These are phyloP conservation scores for Tiaroga cobitis DNA, from an alignment of 2,797 vertebrate genomes.

Conservation along the genomic window DNA sequence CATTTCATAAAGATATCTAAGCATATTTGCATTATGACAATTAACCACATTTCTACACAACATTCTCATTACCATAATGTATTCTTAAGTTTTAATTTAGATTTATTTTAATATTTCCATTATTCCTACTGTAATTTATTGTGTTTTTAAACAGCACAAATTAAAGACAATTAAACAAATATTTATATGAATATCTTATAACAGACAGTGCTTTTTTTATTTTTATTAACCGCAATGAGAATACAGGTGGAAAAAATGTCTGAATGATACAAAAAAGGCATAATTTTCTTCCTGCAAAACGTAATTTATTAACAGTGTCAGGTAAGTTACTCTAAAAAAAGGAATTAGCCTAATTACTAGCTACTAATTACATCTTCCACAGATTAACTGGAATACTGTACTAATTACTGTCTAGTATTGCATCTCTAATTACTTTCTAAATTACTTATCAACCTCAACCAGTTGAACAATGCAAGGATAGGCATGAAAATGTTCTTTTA, in stretches of 20 bases:
- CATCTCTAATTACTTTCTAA: not conserved
- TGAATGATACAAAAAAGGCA: not conserved
- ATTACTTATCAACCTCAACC: not conserved
- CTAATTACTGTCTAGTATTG: too few species aligned
- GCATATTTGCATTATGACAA: not conserved
- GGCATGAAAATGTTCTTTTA: not conserved
- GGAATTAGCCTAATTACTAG: not conserved
- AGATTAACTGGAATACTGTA: not conserved
- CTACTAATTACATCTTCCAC: not conserved
- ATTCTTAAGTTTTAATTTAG: not conserved
- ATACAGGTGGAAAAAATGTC: not conserved
- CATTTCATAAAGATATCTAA: not conserved
- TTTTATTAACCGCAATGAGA: not conserved
- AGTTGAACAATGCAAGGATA: not conserved
- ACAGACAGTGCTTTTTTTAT: not conserved
- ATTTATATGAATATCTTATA: not conserved
- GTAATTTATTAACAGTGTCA: not conserved
- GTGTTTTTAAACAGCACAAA: not conserved
- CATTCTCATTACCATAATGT: not conserved
- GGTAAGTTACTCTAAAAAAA: not conserved
- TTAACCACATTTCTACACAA: not conserved
- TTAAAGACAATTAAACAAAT: not conserved
- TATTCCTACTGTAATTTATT: not conserved
- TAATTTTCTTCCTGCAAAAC: not conserved
- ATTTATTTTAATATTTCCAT: not conserved